Percentiles rank a stretch among this genome's conserved stretches.
Conservation (phyloP, 2,888 invertebrate species). For the Agelastica alni region DNA sequence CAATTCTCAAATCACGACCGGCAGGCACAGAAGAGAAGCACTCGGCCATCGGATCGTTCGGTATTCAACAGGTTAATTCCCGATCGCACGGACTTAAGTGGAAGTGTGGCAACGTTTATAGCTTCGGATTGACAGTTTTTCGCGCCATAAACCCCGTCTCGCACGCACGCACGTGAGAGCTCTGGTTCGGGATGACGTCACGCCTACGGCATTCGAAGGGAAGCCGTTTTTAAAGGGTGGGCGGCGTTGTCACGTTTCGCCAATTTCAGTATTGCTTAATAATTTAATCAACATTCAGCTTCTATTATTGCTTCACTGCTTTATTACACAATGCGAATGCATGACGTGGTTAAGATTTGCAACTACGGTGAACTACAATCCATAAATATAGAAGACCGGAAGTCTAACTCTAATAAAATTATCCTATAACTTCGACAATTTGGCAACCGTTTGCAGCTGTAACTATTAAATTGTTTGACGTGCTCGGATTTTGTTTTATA, state of each 20-base stretch:
- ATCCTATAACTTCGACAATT: too few species aligned
- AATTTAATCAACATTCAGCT: too few species aligned
- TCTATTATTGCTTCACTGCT: too few species aligned
- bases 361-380: too few species aligned
- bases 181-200: conserved; percentile 24
- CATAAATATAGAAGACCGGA: too few species aligned
- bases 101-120: conserved; percentile 9
- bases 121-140: conserved; percentile 8
- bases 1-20: conserved; percentile 13
- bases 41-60: background rate
- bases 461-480: too few species aligned
- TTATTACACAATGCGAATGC: too few species aligned
- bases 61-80: conserved; percentile 16
- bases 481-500: too few species aligned
- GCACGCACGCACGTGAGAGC: conserved; percentile 23
- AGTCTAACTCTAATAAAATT: too few species aligned
- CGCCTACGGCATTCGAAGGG: conserved; percentile 10
- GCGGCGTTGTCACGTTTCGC: background rate
- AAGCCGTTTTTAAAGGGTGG: conserved; percentile 6
- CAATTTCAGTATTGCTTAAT: too few species aligned
- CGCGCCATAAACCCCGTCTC: conserved; percentile 20
- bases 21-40: background rate
- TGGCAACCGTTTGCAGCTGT: too few species aligned
- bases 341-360: too few species aligned
- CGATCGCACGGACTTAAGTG: background rate